phyloP scores from a whole-genome alignment of 2,113 vertebrate species.

The Rhea pennata region DNA sequence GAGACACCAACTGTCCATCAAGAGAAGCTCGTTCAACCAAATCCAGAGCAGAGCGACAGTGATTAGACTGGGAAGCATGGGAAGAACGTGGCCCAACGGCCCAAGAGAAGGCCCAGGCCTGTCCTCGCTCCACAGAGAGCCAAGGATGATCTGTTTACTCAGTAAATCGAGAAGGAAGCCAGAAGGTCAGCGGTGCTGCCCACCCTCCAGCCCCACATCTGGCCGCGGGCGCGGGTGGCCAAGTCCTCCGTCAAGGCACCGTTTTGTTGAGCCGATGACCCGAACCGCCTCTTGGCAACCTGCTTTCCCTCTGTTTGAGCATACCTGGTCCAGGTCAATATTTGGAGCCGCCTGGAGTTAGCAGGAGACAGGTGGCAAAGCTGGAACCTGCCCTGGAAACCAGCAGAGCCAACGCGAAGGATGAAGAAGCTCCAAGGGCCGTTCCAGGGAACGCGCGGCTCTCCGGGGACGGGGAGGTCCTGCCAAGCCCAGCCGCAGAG shows the following conservation, averaged over 20 bases:
- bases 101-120: background rate
- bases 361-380: background rate
- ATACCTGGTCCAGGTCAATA: background rate
- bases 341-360: background rate
- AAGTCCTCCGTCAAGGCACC: background rate
- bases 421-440: background rate
- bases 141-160: rapidly evolving
- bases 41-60: too few species aligned
- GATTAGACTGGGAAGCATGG: background rate
- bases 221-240: background rate
- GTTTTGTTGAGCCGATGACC: background rate
- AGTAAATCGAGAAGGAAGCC: rapidly evolving
- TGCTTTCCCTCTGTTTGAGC: background rate
- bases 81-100: background rate
- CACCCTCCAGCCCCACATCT: background rate
- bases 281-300: rapidly evolving
- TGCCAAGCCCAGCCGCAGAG: background rate
- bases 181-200: background rate
- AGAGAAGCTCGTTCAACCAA: background rate
- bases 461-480: background rate
- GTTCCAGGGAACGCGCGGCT: background rate
- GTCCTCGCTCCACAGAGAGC: background rate
- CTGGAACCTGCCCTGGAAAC: background rate
- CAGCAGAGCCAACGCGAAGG: rapidly evolving
- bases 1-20: background rate